Conservation (phyloP, 2,113 vertebrate genomes). For the Nibea coibor region DNA sequence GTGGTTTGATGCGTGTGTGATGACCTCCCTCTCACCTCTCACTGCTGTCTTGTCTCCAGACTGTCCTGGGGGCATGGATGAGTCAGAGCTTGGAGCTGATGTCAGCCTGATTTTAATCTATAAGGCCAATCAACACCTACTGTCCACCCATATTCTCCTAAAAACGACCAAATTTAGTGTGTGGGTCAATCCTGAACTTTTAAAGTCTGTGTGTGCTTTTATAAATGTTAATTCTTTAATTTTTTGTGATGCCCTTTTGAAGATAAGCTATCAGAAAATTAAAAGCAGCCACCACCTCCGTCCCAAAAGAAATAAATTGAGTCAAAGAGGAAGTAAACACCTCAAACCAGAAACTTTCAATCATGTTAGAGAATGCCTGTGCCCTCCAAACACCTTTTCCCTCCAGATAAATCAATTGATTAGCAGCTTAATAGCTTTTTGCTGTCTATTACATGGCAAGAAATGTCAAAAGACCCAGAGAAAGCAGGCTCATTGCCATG, state of each 20-base stretch:
- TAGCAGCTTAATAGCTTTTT: conserved; percentile 78
- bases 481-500: conserved; percentile 76
- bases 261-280: conserved; percentile 65
- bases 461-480: conserved; percentile 78
- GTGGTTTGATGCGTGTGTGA: conserved; percentile 57
- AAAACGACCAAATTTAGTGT: conserved; percentile 17
- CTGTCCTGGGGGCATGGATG: conserved; percentile 52
- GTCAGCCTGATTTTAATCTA: conserved; percentile 64
- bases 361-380: conserved; percentile 62
- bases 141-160: neutral
- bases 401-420: conserved; percentile 77
- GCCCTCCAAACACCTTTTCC: conserved; percentile 62
- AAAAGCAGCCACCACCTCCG: conserved; percentile 39
- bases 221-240: conserved; percentile 9
- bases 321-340: conserved; percentile 59
- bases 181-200: neutral
- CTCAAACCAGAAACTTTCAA: conserved; percentile 74
- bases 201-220: conserved; percentile 13
- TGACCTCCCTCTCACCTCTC: conserved; percentile 64
- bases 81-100: conserved; percentile 72
- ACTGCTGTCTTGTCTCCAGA: conserved; percentile 46
- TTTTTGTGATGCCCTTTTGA: conserved; percentile 35
- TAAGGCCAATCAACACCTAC: conserved; percentile 37
- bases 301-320: conserved; percentile 68
- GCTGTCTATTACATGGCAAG: conserved; percentile 72